These are phyloP conservation scores for Nemotelus nigrinus DNA, from an alignment of 2,888 invertebrate genomes.

Conservation along the genomic window DNA sequence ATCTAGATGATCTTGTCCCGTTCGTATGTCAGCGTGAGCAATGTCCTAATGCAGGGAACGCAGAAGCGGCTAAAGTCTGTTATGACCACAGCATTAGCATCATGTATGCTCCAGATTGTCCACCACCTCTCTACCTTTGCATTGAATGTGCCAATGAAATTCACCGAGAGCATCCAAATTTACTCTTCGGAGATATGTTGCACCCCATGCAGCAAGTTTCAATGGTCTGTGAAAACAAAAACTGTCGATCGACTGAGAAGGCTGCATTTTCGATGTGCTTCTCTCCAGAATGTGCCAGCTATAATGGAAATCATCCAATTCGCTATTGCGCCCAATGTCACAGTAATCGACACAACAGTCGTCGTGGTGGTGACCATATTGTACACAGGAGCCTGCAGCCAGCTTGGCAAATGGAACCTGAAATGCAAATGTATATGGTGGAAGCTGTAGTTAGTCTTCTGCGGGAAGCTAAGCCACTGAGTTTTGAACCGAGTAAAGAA, in stretches of 20 bases:
- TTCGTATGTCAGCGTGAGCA: constrained; percentile 91
- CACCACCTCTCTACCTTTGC: constrained; percentile 95
- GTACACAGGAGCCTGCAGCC: constrained; percentile 87
- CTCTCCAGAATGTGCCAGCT: constrained; percentile 94
- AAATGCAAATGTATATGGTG: constrained; percentile 92
- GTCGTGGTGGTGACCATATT: constrained; percentile 89
- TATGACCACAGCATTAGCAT: constrained; percentile 92
- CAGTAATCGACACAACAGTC: constrained; percentile 86
- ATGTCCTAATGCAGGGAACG: constrained; percentile 87
- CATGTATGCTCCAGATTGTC: constrained; percentile 84
- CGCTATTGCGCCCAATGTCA: constrained; percentile 92
- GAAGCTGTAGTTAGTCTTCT: constrained; percentile 92
- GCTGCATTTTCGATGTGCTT: constrained; percentile 96
- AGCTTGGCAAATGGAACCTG: constrained; percentile 89
- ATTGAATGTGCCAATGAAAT: constrained; percentile 95
- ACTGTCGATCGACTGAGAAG: constrained; percentile 91
- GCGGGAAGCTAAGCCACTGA: constrained; percentile 89
- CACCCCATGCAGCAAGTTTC: constrained; percentile 96
- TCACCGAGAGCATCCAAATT: constrained; percentile 85
- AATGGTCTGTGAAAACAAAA: constrained; percentile 97
- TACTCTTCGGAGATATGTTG: constrained; percentile 85
- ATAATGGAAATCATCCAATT: constrained; percentile 96
- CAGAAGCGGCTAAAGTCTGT: constrained; percentile 92
- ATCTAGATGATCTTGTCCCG: constrained; percentile 76
- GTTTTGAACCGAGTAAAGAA: constrained; percentile 72